Evolutionary conservation across 2,888 invertebrate genomes (phyloP).

Genomic region (Cabera pusaria): DNA sequence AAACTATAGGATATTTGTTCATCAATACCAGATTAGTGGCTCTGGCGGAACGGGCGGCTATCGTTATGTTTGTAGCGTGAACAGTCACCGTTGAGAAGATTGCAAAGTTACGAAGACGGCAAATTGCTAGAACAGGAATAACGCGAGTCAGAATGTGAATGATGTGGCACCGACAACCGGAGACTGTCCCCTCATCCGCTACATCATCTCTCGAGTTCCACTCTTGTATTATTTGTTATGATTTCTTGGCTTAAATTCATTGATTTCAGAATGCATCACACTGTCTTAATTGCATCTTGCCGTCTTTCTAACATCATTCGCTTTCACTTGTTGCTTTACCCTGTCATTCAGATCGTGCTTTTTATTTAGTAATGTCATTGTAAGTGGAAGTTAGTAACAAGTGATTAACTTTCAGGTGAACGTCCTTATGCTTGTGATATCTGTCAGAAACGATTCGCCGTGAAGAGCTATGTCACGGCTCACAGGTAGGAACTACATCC

Average conservation of each 20-base stretch:
- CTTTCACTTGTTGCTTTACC: constrained; percentile 52
- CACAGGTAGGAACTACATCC: constrained; percentile 84
- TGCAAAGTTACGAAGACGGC: constrained; percentile 71
- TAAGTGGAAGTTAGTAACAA: constrained; percentile 8
- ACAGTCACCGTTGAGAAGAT: constrained; percentile 26
- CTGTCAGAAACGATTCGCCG: constrained; percentile 91
- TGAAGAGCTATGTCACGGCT: constrained; percentile 91
- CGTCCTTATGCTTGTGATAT: constrained; percentile 91
- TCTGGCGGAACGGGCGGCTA: too few species aligned
- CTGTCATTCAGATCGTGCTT: constrained; percentile 30
- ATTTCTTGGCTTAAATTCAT: constrained; percentile 68
- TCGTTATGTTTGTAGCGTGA: constrained; percentile 15
- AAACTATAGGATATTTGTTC: too few species aligned
- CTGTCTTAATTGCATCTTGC: constrained; percentile 79
- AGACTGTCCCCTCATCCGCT: constrained; percentile 55
- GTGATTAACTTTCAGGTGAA: constrained; percentile 82
- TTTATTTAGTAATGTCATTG: background rate
- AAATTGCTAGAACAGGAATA: constrained; percentile 69
- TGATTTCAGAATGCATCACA: constrained; percentile 70
- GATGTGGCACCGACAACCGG: constrained; percentile 80
- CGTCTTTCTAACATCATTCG: constrained; percentile 77
- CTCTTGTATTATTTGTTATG: constrained; percentile 54
- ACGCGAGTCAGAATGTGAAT: constrained; percentile 46
- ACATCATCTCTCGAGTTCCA: constrained; percentile 66
- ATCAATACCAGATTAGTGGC: too few species aligned